Conservation (phyloP, 2,888 invertebrate genomes). For the Neria commutata region DNA sequence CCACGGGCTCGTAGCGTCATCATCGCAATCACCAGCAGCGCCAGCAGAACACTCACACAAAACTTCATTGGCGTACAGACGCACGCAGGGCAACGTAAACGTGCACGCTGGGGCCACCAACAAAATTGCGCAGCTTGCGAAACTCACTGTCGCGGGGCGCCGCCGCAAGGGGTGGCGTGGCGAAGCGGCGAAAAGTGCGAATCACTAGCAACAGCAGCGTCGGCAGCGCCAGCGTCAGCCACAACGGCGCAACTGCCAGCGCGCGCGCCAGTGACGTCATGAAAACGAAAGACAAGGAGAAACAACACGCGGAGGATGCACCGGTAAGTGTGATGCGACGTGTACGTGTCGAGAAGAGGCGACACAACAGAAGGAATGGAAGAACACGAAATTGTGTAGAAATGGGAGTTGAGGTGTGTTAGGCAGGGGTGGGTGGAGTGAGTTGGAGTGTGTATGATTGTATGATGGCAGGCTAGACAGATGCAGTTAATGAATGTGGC, state of each 20-base stretch:
- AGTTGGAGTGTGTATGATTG: too few species aligned
- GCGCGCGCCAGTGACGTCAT: conserved; percentile 23
- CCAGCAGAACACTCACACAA: not conserved
- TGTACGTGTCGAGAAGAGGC: not conserved
- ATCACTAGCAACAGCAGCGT: conserved; percentile 11
- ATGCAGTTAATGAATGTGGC: too few species aligned
- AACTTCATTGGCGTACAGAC: not conserved
- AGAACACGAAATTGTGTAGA: too few species aligned
- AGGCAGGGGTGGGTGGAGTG: not conserved
- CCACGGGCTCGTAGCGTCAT: not conserved
- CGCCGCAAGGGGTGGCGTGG: too few species aligned
- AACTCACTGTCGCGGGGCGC: conserved; percentile 23
- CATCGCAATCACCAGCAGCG: not conserved
- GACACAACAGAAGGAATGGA: too few species aligned
- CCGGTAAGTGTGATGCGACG: conserved; percentile 12
- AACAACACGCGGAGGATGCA: conserved; percentile 21
- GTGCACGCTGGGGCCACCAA: not conserved
- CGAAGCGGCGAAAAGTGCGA: conserved; percentile 3
- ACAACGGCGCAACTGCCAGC: conserved; percentile 24
- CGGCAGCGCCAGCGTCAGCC: conserved; percentile 13
- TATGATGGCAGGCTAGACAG: too few species aligned
- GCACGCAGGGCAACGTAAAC: not conserved
- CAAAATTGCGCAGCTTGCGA: conserved; percentile 28
- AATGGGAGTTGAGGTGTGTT: not conserved
- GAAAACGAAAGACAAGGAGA: not conserved